Percentiles rank a stretch among this genome's conserved stretches.
Conservation (phyloP, 1,140 invertebrate genomes). For the Drosophila persimilis region DNA sequence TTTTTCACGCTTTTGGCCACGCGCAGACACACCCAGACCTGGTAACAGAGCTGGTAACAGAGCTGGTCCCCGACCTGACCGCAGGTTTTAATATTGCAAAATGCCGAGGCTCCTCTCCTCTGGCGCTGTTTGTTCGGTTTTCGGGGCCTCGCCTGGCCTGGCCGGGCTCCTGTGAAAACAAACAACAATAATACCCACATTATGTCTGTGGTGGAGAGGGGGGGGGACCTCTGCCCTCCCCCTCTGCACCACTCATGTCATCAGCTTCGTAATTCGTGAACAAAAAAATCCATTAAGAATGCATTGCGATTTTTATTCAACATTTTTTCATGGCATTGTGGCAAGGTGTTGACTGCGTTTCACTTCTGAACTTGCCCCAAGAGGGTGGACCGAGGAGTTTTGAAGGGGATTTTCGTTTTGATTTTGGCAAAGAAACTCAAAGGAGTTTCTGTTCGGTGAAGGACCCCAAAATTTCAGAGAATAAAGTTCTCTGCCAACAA, state of each 20-base stretch:
- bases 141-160: conserved; percentile 7
- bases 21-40: conserved; percentile 36
- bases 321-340: conserved; percentile 38
- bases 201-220: conserved; percentile 44
- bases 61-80: conserved; percentile 42
- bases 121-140: conserved; percentile 43
- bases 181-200: conserved; percentile 62
- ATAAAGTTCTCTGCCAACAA: no score
- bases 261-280: conserved; percentile 13
- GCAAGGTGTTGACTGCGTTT: conserved; percentile 56
- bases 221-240: neutral
- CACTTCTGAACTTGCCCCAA: conserved; percentile 10
- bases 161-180: conserved; percentile 53
- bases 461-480: no score
- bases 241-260: neutral
- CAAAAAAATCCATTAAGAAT: conserved; percentile 53
- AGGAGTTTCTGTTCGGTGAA: no score
- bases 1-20: conserved; percentile 58
- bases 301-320: conserved; percentile 44
- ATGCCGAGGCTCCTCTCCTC: conserved; percentile 37
- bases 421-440: no score
- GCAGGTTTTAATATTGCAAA: conserved; percentile 63
- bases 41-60: conserved; percentile 6
- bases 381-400: neutral
- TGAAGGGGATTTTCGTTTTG: no score